phyloP scores from a whole-genome alignment of 2,113 vertebrate genomes.

The Clinocottus analis region DNA sequence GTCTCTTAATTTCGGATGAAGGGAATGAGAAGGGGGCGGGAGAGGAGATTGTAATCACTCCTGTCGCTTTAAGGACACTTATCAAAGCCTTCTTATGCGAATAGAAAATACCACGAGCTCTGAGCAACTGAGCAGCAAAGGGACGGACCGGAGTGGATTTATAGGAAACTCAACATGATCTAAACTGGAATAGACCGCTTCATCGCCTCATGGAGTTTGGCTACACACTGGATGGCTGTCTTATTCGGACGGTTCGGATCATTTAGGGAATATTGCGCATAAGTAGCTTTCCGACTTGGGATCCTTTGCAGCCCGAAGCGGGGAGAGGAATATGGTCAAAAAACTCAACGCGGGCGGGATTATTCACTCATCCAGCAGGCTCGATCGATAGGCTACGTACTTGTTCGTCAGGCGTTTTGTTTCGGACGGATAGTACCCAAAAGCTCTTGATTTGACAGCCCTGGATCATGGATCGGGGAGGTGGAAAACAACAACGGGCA shows the following conservation, averaged over 20 bases:
- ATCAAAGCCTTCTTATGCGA: slow-evolving; percentile 82
- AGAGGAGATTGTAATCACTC: slow-evolving; percentile 82
- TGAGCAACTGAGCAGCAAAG: slow-evolving; percentile 70
- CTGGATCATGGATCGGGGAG: slow-evolving; percentile 81
- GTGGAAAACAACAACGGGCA: slow-evolving; percentile 81
- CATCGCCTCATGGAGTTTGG: slow-evolving; percentile 75
- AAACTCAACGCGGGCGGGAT: slow-evolving; percentile 9
- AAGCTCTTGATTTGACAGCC: slow-evolving; percentile 66
- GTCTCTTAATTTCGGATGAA: slow-evolving; percentile 83
- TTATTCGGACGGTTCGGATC: slow-evolving; percentile 71
- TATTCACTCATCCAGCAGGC: slow-evolving; percentile 51
- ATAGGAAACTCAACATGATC: slow-evolving; percentile 74
- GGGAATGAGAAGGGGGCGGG: slow-evolving; percentile 56
- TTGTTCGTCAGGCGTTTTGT: slow-evolving; percentile 43
- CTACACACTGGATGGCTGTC: slow-evolving; percentile 67
- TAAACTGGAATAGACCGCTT: slow-evolving; percentile 75
- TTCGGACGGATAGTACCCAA: slow-evolving; percentile 64
- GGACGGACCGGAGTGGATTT: slow-evolving; percentile 79
- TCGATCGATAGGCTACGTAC: slow-evolving; percentile 32
- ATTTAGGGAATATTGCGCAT: slow-evolving; percentile 77
- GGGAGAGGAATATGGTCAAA: too few species aligned
- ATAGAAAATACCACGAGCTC: slow-evolving; percentile 76
- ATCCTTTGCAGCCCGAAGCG: slow-evolving; percentile 35
- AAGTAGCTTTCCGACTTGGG: slow-evolving; percentile 78
- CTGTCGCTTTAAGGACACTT: slow-evolving; percentile 87